Base-by-base conservation (phyloP, 2,113 vertebrate genomes). In the Spheniscus mendiculus region DNA sequence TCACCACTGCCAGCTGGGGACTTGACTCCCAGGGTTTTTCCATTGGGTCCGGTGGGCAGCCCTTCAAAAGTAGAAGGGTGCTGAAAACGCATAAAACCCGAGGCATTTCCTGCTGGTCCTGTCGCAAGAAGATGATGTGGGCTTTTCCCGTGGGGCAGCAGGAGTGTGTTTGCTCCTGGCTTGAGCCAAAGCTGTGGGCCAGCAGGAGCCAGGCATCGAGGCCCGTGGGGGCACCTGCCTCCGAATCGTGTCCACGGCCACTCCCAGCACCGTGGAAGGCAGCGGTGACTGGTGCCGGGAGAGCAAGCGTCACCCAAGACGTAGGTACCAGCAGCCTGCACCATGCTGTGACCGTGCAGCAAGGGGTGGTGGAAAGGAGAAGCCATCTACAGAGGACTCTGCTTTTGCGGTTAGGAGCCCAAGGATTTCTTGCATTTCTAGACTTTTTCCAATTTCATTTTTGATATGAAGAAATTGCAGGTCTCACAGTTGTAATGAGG, bases 191-290 rank as follows among this genome's bases (percentile, higher is more conserved):
- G 38, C 62, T 29, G 49, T 2, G 8, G 67, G 30, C 18, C 71
- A 40, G 47, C 12, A 13, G 52, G 38, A 77, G 36, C 42, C 26
- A 27, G 15, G 53, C 6, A 1, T 4, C 1, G 0, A 20, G 67
- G 55, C 15, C n/a, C 9, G 0, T 1, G 10, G 15, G 45, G 78
- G 69, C 55, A 45, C 16, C 70, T 1, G 5, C 22, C 38, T 15
- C 87, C 10, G 2, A 7, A 7, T 4, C 3, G 5, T 29, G 14
- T 47, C 76, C 4, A 0, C 1, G 1, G 70, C 23, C 8, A 1
- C 52, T 79, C 42, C 49, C 84, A 56, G 36, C n/a, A 1, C 49
- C 0, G 0, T 5, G 42, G 36, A 30, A 32, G 27, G 7, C 12
- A 5, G 58, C 1, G 8, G 45, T 15, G 67, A 27, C 12, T 1